Base-by-base conservation (phyloP, 2,113 vertebrate genomes). In the Amphiprion ocellaris region DNA sequence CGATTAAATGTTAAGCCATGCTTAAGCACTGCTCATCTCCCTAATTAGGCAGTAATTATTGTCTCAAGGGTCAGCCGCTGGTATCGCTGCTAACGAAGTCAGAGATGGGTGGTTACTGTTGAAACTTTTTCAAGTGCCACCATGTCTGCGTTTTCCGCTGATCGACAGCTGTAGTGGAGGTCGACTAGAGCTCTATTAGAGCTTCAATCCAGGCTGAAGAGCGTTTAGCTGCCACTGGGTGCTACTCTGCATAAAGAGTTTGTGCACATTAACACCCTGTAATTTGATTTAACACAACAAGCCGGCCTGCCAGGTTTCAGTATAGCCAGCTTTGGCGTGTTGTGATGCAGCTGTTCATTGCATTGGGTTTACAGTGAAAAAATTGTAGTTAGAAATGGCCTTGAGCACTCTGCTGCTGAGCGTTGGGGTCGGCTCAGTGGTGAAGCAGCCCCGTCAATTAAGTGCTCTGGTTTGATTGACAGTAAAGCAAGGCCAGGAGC, bases 31-130 rank as follows among this genome's bases (percentile, higher is more conserved):
- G 87, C 90, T 95, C 90, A 90, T 92, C 93, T 90, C 86, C 86
- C 84, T 93, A 94, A 94, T 95, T 93, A 88, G 90, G 30, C 41
- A 39, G 77, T 91, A 93, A 95, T 94, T 92, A 90, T 69, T 83
- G 90, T 92, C 90, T 89, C 61, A 53, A 69, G 87, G 86, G 90
- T 83, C 88, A 66, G 81, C 37, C 0, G 30, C 58, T 21, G 63
- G 77, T 73, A 77, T 64, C 76, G 2, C 72, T 72, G 74, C 74
- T 80, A 62, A 81, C 55, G 14, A 66, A 69, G 76, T 59, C 69
- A 52, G 49, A 61, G 64, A 23, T 16, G 4, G 30, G 21, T 3
- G 28, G 56, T 2, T 17, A 12, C 23, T 1, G 46, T 46, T 49
- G 24, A 52, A 11, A 11, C 53, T 52, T 54, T 41, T 60, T 54